Base-by-base conservation (phyloP, 2,888 invertebrate genomes). In the Tenthredo distinguenda region DNA sequence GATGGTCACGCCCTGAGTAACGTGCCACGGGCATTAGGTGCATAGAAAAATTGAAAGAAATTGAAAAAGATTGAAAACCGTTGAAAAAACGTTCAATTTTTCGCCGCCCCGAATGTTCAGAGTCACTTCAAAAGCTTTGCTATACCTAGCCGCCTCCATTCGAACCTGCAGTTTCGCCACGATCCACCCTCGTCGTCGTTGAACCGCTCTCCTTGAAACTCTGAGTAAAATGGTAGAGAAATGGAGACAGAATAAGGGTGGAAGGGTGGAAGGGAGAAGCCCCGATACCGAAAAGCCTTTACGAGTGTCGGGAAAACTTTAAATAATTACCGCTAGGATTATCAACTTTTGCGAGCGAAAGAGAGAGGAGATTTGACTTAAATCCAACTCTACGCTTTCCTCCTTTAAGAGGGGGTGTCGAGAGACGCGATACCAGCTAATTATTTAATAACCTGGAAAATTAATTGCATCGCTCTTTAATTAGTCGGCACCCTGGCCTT, bases 401-500 rank as follows among this genome's bases (percentile, higher is more conserved):
- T 62, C 62, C 62, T 62, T 81, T 40, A 40, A 43, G 82, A 65
- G 47, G 68, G 83, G 83, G 85, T 71, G 65, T 65, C 87, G 87
- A 88, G 87, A 86, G 86, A 85, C 87, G 86, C 87, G 88, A 90
- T 88, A 89, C 88, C 88, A 90, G 90, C 91, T 93, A 92, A 92
- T 92, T 92, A 91, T 91, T 92, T 90, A 92, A 92, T 91, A 92
- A 92, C 89, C 90, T 89, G 90, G 90, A 91, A 91, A 92, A 90
- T 91, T 91, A 92, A 91, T 92, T 90, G 89, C 88, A 88, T 88
- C 86, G 88, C 86, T 89, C 86, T 88, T 91, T 90, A 90, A 91
- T 92, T 90, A 90, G 90, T 87, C 86, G 40, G 31, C 21, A 37
- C 40, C 37, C 58, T 26, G 79, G 7, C 18, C 40, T 81, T 81